Evolutionary conservation across 2,888 invertebrate species (phyloP).

Genomic region (Celastrina argiolus): DNA sequence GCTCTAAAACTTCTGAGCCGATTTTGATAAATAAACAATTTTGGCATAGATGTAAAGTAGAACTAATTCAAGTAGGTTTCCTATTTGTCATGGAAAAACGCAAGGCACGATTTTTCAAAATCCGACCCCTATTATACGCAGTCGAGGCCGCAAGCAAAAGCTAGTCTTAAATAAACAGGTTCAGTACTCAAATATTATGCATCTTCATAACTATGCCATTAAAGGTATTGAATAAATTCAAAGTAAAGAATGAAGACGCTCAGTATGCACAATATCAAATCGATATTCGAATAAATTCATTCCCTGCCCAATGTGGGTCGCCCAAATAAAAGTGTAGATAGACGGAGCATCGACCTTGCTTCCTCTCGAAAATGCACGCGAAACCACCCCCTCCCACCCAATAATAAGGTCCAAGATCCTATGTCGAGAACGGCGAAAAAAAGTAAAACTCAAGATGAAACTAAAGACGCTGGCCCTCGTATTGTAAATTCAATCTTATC

Average conservation of each 20-base stretch:
- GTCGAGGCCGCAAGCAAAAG: no score
- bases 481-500: constrained; percentile 48
- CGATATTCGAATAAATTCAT: constrained; percentile 77
- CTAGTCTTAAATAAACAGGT: no score
- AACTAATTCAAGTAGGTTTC: no score
- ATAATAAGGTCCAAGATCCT: constrained; percentile 49
- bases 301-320: constrained; percentile 72
- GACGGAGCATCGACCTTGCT: constrained; percentile 75
- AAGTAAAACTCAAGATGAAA: constrained; percentile 73
- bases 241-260: constrained; percentile 21
- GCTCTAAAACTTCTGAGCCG: no score
- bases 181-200: background rate
- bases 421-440: constrained; percentile 53
- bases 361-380: constrained; percentile 45
- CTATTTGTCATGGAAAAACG: no score
- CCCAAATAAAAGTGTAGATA: constrained; percentile 71
- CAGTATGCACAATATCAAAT: constrained; percentile 66
- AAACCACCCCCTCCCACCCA: constrained; percentile 41
- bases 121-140: no score
- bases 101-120: no score
- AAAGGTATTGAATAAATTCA: background rate
- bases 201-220: background rate
- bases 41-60: no score
- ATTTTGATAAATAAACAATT: no score
- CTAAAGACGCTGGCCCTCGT: constrained; percentile 55